Evolutionary conservation across 2,113 vertebrate genomes (phyloP).

Genomic region (Nibea albiflora): DNA sequence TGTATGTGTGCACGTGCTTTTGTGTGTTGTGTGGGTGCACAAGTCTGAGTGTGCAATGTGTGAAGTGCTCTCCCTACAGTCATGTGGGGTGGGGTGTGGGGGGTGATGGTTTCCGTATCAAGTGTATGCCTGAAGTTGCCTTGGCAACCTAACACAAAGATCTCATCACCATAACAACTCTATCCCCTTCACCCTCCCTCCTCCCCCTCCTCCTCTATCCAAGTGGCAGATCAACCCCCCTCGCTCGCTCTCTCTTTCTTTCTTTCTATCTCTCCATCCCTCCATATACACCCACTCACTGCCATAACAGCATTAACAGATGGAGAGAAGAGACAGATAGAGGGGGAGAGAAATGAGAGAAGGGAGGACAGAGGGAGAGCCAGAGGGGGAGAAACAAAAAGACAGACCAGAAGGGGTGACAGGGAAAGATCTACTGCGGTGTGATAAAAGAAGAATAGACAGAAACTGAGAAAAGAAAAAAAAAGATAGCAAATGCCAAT

Average conservation of each 20-base stretch:
- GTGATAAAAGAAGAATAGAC: background rate
- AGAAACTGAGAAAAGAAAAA: background rate
- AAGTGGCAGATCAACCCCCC: conserved; percentile 54
- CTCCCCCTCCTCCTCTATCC: conserved; percentile 37
- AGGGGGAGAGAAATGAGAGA: conserved; percentile 3
- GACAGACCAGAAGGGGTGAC: conserved; percentile 32
- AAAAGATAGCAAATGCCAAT: background rate
- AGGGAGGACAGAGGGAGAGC: conserved; percentile 28
- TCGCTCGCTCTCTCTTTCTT: background rate
- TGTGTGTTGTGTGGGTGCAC: conserved; percentile 56
- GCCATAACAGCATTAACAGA: conserved; percentile 62
- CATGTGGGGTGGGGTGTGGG: conserved; percentile 62
- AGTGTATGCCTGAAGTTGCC: conserved; percentile 80
- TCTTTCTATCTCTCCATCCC: conserved; percentile 36
- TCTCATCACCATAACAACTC: conserved; percentile 83
- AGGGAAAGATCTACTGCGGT: conserved; percentile 17
- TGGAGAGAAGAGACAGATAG: conserved; percentile 53
- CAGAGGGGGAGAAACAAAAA: conserved; percentile 29
- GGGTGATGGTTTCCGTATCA: conserved; percentile 64
- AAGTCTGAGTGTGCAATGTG: conserved; percentile 57
- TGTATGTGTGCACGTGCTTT: conserved; percentile 18
- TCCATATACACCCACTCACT: conserved; percentile 68
- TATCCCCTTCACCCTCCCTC: conserved; percentile 41
- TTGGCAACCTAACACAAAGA: conserved; percentile 83
- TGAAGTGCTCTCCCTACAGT: conserved; percentile 72